phyloP scores from a whole-genome alignment of 30 jellyfish, hydroid and myxozoan species.

The Aurelia sp. region DNA sequence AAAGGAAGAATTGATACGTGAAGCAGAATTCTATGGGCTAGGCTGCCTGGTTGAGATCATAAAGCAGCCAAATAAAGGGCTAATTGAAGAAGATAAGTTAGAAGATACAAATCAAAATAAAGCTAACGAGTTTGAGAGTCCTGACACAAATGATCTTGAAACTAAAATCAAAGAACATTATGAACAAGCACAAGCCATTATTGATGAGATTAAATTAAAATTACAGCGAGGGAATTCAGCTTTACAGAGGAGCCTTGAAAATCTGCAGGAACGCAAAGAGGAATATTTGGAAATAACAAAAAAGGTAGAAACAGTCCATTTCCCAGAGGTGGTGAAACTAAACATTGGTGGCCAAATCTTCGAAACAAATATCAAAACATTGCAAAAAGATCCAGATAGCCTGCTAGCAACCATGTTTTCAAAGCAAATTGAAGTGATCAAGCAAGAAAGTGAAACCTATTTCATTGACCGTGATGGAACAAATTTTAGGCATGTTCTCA shows the following conservation, averaged over 20 bases:
- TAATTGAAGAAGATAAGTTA: too few relatives aligned
- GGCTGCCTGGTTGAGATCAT: constrained; percentile 9
- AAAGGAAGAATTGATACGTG: constrained; percentile 28
- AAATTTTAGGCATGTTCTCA: not conserved
- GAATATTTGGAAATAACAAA: too few relatives aligned
- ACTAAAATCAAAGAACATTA: constrained; percentile 1
- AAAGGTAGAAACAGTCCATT: too few relatives aligned
- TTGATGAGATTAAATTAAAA: too few relatives aligned
- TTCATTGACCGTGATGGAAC: constrained; percentile 31
- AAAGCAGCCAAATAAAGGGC: too few relatives aligned
- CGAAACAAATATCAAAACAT: not conserved
- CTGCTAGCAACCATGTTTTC: constrained; percentile 27
- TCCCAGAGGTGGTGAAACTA: too few relatives aligned
- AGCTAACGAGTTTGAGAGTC: too few relatives aligned
- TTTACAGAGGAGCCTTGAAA: too few relatives aligned
- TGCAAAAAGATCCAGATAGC: constrained; percentile 14
- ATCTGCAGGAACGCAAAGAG: too few relatives aligned
- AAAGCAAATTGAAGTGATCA: not conserved
- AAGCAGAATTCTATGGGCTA: constrained; percentile 51
- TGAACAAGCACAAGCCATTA: too few relatives aligned
- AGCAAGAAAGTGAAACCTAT: constrained; percentile 11
- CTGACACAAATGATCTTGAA: constrained; percentile 23
- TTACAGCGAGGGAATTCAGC: too few relatives aligned
- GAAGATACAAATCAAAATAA: too few relatives aligned
- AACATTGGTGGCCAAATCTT: not conserved